Evolutionary conservation across 1,140 invertebrate species (phyloP), one percentile per base, ranked within the genome.

Genomic region (Psix sp.): DNA sequence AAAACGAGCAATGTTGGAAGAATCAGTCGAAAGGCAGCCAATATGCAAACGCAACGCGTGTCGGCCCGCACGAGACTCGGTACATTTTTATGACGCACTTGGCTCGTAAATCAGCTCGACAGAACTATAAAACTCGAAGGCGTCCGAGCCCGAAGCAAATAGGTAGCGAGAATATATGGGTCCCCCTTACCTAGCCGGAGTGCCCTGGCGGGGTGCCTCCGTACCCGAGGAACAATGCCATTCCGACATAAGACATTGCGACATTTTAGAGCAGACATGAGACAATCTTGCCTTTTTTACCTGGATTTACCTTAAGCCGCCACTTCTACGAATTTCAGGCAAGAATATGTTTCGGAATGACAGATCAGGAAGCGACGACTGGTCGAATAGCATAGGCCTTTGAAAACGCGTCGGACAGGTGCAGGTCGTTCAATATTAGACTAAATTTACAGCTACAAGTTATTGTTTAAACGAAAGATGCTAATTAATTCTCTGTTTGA

Each of bases 51-150:
- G 54, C 51, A 63, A 56, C 67, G 67, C 57, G 67, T 71, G 67
- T 71, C 67, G 67, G 51, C 59, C 39, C 59, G 45, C 59, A 49
- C 59, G 57, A 66, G 42, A 35, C 60, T 71, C 45, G 17, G 57
- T 74, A 67, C 56, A 68, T 56, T 67, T 67, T 74, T 68, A 67
- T 42, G 62, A 57, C 36, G 59, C 46, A 18, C 29, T 20, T 29
- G 65, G 56, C 54, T 65, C 80, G 82, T 86, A 86, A 86, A 86
- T 85, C 82, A 85, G 76, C 29, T 62, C 42, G 70, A 65, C 74
- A 42, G 49, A 72, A 68, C 76, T 79, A 76, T 83, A 83, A 83
- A 83, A 79, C 56, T 70, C 31, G 31, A 33, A 49, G 45, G 14
- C 42, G 35, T 49, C 15, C 62, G 42, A 21, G 39, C 0, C 48